Evolutionary conservation across 2,113 vertebrate genomes (phyloP).

Genomic region (Bubo bubo): DNA sequence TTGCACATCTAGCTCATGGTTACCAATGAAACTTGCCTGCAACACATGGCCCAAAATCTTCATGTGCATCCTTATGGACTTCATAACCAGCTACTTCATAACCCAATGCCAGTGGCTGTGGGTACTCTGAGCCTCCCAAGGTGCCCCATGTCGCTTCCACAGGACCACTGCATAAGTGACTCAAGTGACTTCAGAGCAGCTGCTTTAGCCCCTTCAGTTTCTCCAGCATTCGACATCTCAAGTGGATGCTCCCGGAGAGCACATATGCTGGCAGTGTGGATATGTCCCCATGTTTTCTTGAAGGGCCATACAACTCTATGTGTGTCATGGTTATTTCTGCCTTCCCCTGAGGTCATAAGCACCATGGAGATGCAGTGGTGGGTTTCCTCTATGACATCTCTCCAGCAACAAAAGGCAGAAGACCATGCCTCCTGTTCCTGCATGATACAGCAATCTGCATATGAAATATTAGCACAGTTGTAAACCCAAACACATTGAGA

Average conservation of each 20-base stretch:
- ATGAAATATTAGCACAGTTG: rapidly evolving
- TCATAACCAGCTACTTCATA: background rate
- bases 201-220: background rate
- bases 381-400: background rate
- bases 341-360: background rate
- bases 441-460: background rate
- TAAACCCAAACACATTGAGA: background rate
- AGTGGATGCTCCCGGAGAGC: background rate
- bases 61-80: background rate
- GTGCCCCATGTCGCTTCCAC: background rate
- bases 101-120: rapidly evolving
- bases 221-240: rapidly evolving
- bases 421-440: background rate
- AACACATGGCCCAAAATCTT: background rate
- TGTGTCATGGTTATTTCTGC: background rate
- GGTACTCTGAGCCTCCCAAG: background rate
- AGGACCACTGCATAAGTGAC: rapidly evolving
- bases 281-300: background rate
- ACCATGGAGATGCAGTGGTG: background rate
- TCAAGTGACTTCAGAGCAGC: background rate
- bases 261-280: rapidly evolving
- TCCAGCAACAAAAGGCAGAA: background rate
- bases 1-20: background rate
- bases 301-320: rapidly evolving
- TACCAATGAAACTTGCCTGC: background rate